Evolutionary conservation across 2,797 vertebrate species (phyloP), one percentile per base, ranked within the genome.

Genomic region (Enteromius viviparus): DNA sequence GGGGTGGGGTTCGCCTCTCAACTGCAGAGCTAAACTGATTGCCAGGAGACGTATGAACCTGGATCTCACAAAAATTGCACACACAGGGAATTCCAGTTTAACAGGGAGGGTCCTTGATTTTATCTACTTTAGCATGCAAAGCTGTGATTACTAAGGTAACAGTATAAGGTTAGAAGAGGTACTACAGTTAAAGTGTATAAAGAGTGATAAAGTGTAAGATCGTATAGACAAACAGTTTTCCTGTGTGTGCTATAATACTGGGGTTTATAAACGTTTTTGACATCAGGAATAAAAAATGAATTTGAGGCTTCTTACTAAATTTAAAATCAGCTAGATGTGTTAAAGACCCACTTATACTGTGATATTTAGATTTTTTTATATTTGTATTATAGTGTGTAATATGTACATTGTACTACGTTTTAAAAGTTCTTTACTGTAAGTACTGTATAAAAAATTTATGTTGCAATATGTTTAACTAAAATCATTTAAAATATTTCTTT

Each of bases 1-100:
- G 87, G 82, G 91, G 90, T 86, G 91, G 77, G 86, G 88, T 88
- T 87, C 84, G 60, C 80, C 84, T 88, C 85, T 85, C 78, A 87
- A 26, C 70, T 76, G 72, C 80, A 88, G 45, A 75, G 74, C 85
- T 90, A 89, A 91, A 92, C 90, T 89, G 87, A 83, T 76, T 86
- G 87, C 68, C 74, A 87, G 87, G 53, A 87, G 84, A 87, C 72
- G 77, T 78, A 76, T 80, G 78, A 85, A 86, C 80, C 62, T 85
- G 78, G 55, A 88, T 84, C 83, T 78, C 80, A 85, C 40, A 83
- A 81, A 83, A 83, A 79, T 49, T 86, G 81, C 85, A 87, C 74
- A 87, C 55, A 81, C 69, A 85, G 85, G 81, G 83, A 88, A 85
- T 86, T 86, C 79, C 76, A 84, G 80, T 85, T 86, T 42, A 51